A percentile compares a stretch with the other conserved stretches of the same genome.
These are phyloP conservation scores for Porites australiensis DNA, from an alignment of 64 coral and sea anemone genomes.

Conservation along the genomic window DNA sequence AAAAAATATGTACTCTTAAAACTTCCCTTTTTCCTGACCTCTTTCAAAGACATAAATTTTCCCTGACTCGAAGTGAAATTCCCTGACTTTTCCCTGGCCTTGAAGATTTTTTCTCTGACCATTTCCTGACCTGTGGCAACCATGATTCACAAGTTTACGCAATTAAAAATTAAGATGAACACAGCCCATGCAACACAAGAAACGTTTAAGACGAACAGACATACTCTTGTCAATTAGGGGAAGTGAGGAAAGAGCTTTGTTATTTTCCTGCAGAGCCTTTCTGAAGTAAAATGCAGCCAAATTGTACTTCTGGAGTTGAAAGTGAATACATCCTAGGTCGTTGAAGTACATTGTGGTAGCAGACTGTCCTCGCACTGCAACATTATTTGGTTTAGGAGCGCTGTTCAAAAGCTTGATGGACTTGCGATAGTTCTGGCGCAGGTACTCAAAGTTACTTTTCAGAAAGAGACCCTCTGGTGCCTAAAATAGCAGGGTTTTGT, in stretches of 20 bases:
- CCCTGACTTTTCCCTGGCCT: too few relatives aligned
- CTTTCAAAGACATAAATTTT: too few relatives aligned
- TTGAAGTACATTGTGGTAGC: constrained; percentile 97
- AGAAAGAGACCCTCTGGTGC: constrained; percentile 88
- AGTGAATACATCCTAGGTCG: constrained; percentile 98
- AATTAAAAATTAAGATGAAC: too few relatives aligned
- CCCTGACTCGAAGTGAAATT: too few relatives aligned
- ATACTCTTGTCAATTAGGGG: constrained; percentile 89
- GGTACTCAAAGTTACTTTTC: constrained; percentile 97
- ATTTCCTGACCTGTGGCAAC: too few relatives aligned
- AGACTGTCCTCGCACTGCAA: constrained; percentile 76
- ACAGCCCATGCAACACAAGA: too few relatives aligned
- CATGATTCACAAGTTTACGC: too few relatives aligned
- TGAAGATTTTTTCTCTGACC: too few relatives aligned
- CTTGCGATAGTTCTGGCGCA: constrained; percentile 96
- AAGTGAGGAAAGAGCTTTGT: constrained; percentile 77
- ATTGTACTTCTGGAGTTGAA: constrained; percentile 98
- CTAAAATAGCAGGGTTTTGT: constrained; percentile 26
- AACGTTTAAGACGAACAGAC: neutral
- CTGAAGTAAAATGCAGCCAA: constrained; percentile 96
- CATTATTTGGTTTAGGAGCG: constrained; percentile 73
- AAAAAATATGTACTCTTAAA: too few relatives aligned
- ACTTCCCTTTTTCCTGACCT: too few relatives aligned
- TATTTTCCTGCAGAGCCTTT: constrained; percentile 89
- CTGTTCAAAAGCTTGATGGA: constrained; percentile 95